Evolutionary conservation across 64 coral and sea anemone genomes (phyloP).

Genomic region (Montipora foliosa): DNA sequence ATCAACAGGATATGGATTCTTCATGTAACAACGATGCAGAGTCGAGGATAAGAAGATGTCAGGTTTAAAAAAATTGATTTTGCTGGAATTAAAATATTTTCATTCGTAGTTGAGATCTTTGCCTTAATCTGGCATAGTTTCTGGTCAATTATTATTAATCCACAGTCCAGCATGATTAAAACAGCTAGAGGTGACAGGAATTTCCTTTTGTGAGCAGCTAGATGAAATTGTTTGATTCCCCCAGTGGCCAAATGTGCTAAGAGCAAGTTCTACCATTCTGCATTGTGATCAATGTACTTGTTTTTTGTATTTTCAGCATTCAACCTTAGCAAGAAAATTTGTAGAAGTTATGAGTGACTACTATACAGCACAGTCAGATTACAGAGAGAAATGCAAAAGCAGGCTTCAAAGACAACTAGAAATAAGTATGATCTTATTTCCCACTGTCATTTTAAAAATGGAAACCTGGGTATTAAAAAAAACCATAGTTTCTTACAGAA

Average conservation of each 20-base stretch:
- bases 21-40: slow-evolving; percentile 76
- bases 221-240: no score
- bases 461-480: neutral
- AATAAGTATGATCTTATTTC: slow-evolving; percentile 76
- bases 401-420: slow-evolving; percentile 96
- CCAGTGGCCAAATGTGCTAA: no score
- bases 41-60: slow-evolving; percentile 90
- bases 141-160: no score
- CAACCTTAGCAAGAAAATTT: slow-evolving; percentile 94
- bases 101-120: neutral
- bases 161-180: no score
- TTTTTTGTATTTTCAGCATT: slow-evolving; percentile 76
- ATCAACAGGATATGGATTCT: slow-evolving; percentile 67
- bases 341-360: slow-evolving; percentile 98
- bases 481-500: neutral
- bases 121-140: no score
- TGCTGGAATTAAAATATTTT: no score
- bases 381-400: slow-evolving; percentile 95
- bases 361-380: slow-evolving; percentile 88
- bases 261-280: no score
- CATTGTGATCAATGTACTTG: neutral
- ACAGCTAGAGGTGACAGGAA: no score
- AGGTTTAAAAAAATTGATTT: slow-evolving; percentile 37
- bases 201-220: no score
- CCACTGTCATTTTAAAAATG: no score